phyloP scores from a whole-genome alignment of 2,888 invertebrate species.

The Hybos culiciformis region DNA sequence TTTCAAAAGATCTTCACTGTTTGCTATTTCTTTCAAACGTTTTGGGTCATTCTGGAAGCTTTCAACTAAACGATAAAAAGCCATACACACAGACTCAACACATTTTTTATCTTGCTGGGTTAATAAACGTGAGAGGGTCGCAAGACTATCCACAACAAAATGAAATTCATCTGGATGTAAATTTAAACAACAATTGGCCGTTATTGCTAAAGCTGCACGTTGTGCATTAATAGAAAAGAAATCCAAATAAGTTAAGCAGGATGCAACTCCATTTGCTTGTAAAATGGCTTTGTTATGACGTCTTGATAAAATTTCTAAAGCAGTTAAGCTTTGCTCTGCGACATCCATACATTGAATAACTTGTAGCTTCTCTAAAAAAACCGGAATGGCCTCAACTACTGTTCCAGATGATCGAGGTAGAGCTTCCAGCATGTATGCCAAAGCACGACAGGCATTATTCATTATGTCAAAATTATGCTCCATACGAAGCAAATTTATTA shows the following conservation, averaged over 20 bases:
- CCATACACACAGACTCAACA: conserved; percentile 91
- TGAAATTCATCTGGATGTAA: conserved; percentile 89
- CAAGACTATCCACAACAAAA: conserved; percentile 75
- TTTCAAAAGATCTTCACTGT: conserved; percentile 69
- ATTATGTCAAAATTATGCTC: conserved; percentile 99
- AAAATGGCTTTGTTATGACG: conserved; percentile 94
- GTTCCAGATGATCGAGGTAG: conserved; percentile 90
- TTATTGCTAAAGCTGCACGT: conserved; percentile 87
- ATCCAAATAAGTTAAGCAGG: conserved; percentile 92
- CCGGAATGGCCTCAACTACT: conserved; percentile 93
- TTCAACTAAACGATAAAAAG: conserved; percentile 92
- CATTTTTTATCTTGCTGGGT: conserved; percentile 93
- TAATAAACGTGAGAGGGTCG: conserved; percentile 64
- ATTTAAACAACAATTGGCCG: conserved; percentile 96
- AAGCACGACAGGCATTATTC: conserved; percentile 96
- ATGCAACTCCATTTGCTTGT: conserved; percentile 87
- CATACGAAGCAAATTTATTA: conserved; percentile 82
- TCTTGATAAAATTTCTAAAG: conserved; percentile 90
- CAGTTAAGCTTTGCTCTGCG: conserved; percentile 95
- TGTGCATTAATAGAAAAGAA: conserved; percentile 99
- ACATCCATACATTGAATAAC: conserved; percentile 99
- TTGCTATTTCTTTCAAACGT: conserved; percentile 84
- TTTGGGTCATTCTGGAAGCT: conserved; percentile 88
- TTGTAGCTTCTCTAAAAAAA: conserved; percentile 91
- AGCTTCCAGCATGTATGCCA: conserved; percentile 99